A percentile compares a stretch with the other conserved stretches of the same genome.
Evolutionary conservation across 1,140 invertebrate genomes (phyloP).

Genomic region (Eueides isabella): DNA sequence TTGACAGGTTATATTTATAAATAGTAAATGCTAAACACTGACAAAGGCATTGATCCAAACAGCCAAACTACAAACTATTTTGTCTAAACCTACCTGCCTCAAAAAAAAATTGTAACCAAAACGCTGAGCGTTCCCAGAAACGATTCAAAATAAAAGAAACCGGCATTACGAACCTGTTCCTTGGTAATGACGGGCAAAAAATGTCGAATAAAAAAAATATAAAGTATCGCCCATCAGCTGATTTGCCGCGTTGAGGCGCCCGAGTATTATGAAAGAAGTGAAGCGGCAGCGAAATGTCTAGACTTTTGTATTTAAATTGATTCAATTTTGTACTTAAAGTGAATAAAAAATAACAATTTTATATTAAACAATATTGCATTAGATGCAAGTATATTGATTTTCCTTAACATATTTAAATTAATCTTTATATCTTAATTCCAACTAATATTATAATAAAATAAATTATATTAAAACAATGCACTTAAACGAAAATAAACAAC

Average conservation of each 20-base stretch:
- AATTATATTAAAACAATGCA: not conserved
- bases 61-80: constrained; percentile 27
- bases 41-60: constrained; percentile 16
- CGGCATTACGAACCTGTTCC: constrained; percentile 52
- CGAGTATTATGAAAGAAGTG: constrained; percentile 50
- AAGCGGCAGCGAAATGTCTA: constrained; percentile 13
- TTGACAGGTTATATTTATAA: constrained; percentile 14
- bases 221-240: constrained; percentile 56
- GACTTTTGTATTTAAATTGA: constrained; percentile 1
- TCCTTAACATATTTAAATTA: not conserved
- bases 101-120: constrained; percentile 49
- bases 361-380: not conserved
- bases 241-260: constrained; percentile 60
- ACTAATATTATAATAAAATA: not conserved
- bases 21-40: constrained; percentile 7
- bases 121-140: constrained; percentile 55
- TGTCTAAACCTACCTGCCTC: constrained; percentile 50
- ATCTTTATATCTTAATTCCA: not conserved
- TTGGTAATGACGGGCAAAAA: constrained; percentile 56
- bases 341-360: not conserved
- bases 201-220: constrained; percentile 48
- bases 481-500: not conserved
- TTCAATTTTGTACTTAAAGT: not conserved
- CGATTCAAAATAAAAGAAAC: constrained; percentile 49
- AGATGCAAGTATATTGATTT: not conserved